Evolutionary conservation across 1,140 invertebrate genomes (phyloP).

Genomic region (Bemisia tabaci): DNA sequence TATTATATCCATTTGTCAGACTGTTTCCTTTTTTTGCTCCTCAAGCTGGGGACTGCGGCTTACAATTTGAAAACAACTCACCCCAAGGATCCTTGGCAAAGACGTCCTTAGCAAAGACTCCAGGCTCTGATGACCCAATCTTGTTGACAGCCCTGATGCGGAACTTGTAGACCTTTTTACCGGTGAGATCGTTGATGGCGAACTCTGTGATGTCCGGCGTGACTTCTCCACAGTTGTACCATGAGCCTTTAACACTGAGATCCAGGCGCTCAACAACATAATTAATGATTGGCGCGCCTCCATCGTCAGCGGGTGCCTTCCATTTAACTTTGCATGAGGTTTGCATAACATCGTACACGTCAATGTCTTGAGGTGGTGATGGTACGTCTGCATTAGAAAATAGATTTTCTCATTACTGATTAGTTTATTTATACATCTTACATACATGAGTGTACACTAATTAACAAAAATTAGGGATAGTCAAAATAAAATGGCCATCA

Average conservation of each 20-base stretch:
- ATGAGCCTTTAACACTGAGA: slow-evolving; percentile 56
- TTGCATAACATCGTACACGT: slow-evolving; percentile 83
- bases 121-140: slow-evolving; percentile 74
- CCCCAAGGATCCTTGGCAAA: slow-evolving; percentile 97
- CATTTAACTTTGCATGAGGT: slow-evolving; percentile 83
- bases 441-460: too few species aligned
- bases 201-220: slow-evolving; percentile 44
- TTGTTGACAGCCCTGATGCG: slow-evolving; percentile 89
- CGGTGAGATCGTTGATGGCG: slow-evolving; percentile 74
- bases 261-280: slow-evolving; percentile 94
- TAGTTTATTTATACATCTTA: not conserved
- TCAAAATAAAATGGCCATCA: slow-evolving; percentile 1
- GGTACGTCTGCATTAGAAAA: slow-evolving; percentile 57
- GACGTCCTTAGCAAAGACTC: slow-evolving; percentile 67
- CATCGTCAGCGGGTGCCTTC: slow-evolving; percentile 85
- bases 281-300: slow-evolving; percentile 75
- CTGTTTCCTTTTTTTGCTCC: too few species aligned
- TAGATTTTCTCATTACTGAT: not conserved
- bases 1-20: too few species aligned
- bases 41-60: too few species aligned
- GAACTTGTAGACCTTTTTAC: slow-evolving; percentile 88
- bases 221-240: slow-evolving; percentile 70
- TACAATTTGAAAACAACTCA: too few species aligned
- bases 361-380: slow-evolving; percentile 67
- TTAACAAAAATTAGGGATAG: not conserved